Base-by-base conservation (phyloP, 2,888 invertebrate species). In the Dichetophora obliterata region DNA sequence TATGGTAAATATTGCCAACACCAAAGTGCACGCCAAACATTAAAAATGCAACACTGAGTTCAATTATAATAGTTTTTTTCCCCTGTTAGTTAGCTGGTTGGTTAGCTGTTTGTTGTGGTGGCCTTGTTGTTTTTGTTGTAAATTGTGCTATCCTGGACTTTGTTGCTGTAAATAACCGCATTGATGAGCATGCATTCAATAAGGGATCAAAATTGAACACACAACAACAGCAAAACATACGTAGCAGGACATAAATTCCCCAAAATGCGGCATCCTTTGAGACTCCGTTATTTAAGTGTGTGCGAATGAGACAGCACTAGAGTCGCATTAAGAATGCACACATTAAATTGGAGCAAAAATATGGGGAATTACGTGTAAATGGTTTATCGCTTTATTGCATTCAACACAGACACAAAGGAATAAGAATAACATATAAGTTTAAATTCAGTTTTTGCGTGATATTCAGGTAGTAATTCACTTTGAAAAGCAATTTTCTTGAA, bases 21-120 rank as follows among this genome's bases (percentile, higher is more conserved):
- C n/a, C 31, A 31, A 31, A 52, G 52, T 70, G 52, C 16, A 69
- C 52, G 14, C 37, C 5, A 31, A 6, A 31, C 50, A 69, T 24
- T 24, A 52, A 66, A 52, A 8, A 31, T 70, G 69, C 69, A 70
- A 70, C 69, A 52, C 34, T 66, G 37, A 54, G 27, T 70, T 66
- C 54, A 52, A 70, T 54, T 65, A 63, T 50, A 34, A 37, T 59
- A 19, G 59, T 43, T 59, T 31, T 14, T 59, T 19, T 24, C 43
- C 22, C 43, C 16, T 9, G 19, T 6, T 27, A 3, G 19, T 6
- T 27, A 3, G 16, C 27, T 69, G 24, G 27, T 70, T 19, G 9
- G 16, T 19, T 27, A 2, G 16, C 5, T 61, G 24, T 6, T 34
- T 27, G 52, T 63, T 57, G 57, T 37, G 16, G 24, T 68, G 54